These are phyloP conservation scores for Myzus persicae DNA, from an alignment of 1,140 invertebrate genomes.

Conservation along the genomic window DNA sequence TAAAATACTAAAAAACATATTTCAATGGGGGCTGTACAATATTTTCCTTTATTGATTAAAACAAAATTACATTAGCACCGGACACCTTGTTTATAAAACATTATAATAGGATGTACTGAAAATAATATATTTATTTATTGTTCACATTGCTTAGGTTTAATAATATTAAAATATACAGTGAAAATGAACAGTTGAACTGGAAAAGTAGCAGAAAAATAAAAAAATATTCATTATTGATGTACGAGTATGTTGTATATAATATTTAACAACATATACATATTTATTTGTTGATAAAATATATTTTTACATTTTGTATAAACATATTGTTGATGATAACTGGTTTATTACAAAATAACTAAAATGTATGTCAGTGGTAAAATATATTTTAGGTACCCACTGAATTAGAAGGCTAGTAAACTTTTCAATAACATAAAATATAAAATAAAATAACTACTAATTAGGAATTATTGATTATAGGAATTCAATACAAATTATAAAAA, in stretches of 20 bases:
- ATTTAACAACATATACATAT: background rate
- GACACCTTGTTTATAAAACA: background rate
- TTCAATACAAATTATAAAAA: background rate
- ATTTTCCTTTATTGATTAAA: too few species aligned
- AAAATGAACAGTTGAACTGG: background rate
- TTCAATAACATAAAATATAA: background rate
- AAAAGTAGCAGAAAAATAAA: background rate
- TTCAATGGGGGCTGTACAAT: too few species aligned
- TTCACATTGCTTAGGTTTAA: background rate
- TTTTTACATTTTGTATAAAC: background rate
- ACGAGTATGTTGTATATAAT: background rate
- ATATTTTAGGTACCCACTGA: background rate
- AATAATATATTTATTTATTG: constrained; percentile 7
- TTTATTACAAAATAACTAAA: background rate
- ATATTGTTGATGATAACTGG: background rate
- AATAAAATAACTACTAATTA: constrained; percentile 13
- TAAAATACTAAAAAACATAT: too few species aligned
- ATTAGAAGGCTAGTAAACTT: background rate
- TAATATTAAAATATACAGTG: background rate
- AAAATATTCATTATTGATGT: background rate
- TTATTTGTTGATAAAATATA: background rate
- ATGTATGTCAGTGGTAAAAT: background rate
- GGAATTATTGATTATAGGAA: constrained; percentile 30
- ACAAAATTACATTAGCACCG: background rate
- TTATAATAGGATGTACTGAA: background rate